Evolutionary conservation across 2,888 invertebrate genomes (phyloP).

Genomic region (Meandrusa payeni): DNA sequence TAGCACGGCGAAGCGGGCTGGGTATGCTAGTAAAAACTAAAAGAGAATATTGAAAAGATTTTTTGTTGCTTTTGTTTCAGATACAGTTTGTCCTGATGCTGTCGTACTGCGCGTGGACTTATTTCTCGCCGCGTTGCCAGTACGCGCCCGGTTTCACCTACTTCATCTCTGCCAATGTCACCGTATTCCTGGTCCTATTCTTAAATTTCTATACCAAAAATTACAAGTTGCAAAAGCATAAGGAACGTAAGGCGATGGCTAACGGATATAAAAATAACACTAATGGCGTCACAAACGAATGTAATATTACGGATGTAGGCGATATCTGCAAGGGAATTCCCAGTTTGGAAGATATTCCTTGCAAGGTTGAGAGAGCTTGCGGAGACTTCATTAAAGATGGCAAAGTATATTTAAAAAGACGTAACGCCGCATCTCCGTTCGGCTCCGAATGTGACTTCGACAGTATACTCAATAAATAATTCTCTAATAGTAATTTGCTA

Average conservation of each 20-base stretch:
- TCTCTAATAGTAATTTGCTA: constrained; percentile 30
- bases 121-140: constrained; percentile 81
- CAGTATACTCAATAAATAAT: constrained; percentile 70
- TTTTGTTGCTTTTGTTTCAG: constrained; percentile 67
- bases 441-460: constrained; percentile 57
- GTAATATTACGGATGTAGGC: constrained; percentile 39
- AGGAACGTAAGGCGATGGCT: constrained; percentile 41
- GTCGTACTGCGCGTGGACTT: constrained; percentile 78
- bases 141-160: constrained; percentile 81
- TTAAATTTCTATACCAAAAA: constrained; percentile 83
- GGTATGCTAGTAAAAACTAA: background rate
- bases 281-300: constrained; percentile 35
- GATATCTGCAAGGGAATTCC: constrained; percentile 41
- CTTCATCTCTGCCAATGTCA: constrained; percentile 77
- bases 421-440: constrained; percentile 54
- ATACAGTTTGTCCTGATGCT: constrained; percentile 85
- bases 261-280: constrained; percentile 43
- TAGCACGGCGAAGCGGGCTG: too few relatives aligned
- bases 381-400: constrained; percentile 61
- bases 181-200: constrained; percentile 83
- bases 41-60: background rate
- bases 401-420: constrained; percentile 57
- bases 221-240: constrained; percentile 61
- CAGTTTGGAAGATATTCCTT: constrained; percentile 51
- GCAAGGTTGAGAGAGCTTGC: constrained; percentile 53